Base-by-base conservation (phyloP, 1,140 invertebrate species). In the Pseudachorutes palmiensis region DNA sequence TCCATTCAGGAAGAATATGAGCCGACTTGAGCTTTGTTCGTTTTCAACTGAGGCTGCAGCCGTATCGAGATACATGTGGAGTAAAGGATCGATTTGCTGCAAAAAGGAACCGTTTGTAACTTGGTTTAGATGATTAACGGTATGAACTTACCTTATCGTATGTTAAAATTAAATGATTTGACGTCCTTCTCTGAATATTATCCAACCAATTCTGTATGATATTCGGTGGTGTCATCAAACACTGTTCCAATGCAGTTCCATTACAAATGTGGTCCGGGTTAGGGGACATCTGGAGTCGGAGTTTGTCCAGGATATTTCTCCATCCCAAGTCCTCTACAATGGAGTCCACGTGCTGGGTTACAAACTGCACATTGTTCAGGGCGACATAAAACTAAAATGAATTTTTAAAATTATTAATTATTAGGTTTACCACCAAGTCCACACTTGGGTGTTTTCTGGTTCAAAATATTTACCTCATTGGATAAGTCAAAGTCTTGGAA, bases 201-300 rank as follows among this genome's bases (percentile, higher is more conserved):
- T 55, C 51, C 51, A 5, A 14, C 51, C 51, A 55, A 24, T 55
- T 55, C 51, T 55, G 51, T 5, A 55, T 24, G 51, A 55, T 55
- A 55, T 55, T 55, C 9, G 51, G 51, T 22, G 51, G 51, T 14
- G 51, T 55, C 5, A 14, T 22, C 24, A 16, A 5, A 26, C 51
- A 55, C 24, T 55, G 51, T 16, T 12, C 51, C 51, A 55, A 22
- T 14, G 51, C 51, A 19, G 12, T 55, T 19, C 51, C 51, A 5
- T 26, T 14, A 9, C 24, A 5, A 5, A 19, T 22, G 3, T 5
- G 5, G 24, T 55, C 24, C 24, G 12, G 12, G 9, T 26, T 55
- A 5, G 9, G 9, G 5, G 12, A 14, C 12, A 24, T 14, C 3
- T 19, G 51, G 12, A 24, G 12, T 5, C 14, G 3, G 12, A 55